Evolutionary conservation across 2,113 vertebrate genomes (phyloP), one percentile per base, ranked within the genome.

Genomic region (Elephantulus edwardii): DNA sequence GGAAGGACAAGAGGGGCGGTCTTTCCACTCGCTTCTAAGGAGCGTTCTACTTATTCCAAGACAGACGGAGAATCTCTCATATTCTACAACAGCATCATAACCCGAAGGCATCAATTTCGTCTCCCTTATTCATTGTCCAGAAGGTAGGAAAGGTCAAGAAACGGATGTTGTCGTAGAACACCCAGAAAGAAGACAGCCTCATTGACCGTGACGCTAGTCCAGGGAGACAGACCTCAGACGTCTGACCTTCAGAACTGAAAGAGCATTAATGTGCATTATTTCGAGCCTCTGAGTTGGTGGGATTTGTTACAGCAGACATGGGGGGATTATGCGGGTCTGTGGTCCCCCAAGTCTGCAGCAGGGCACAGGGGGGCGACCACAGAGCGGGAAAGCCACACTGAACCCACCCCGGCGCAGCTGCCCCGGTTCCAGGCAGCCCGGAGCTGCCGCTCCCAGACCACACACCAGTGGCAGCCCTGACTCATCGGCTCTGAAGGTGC

Each of bases 401-500:
- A 96, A 78, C 64, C 79, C 56, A 16, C 50, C 0, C 2, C 14
- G 26, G 68, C 6, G 0, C 44, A 7, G 33, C 22, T 8, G 1
- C 28, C 22, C 3, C 62, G 40, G 52, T 77, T 87, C 85, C 86
- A 76, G 46, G 82, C 52, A 20, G 82, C 17, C 1, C 0, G 20
- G 14, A n/a, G 46, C 38, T 54, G 60, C 24, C 13, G 6, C 74
- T 74, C 30, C 4, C 86, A 87, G 93, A 82, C 88, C 96, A 85
- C 33, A 1, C 91, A 26, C 82, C 6, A 78, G 72, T n/a, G 3
- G 1, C 86, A 22, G 79, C 80, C 88, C 94, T 95, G 95, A 97
- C 85, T 97, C 96, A 92, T 20, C 28, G 78, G 60, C 93, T 77
- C 92, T 3, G 12, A 82, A 82, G 94, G 92, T 38, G 38, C 5